These are phyloP conservation scores for Scolopax bukidnonensis DNA, from an alignment of 2,797 vertebrate species.

Conservation along the genomic window DNA sequence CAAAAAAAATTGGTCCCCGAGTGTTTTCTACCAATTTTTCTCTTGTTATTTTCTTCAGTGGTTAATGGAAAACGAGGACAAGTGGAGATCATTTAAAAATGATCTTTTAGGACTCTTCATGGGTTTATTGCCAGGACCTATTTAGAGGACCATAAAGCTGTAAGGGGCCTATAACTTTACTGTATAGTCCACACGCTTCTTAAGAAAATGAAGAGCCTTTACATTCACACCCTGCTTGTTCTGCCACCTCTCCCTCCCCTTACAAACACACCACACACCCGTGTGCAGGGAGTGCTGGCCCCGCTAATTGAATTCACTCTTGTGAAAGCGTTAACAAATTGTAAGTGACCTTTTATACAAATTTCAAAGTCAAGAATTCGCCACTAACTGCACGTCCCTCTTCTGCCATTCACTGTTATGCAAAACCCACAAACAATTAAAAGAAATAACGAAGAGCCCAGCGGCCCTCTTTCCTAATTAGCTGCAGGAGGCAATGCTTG, in stretches of 20 bases:
- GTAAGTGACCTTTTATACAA: slow-evolving; percentile 68
- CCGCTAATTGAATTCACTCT: slow-evolving; percentile 74
- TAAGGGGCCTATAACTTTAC: background rate
- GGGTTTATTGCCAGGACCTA: slow-evolving; percentile 33
- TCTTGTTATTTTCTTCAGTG: slow-evolving; percentile 36
- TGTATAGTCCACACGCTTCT: background rate
- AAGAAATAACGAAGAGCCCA: slow-evolving; percentile 72
- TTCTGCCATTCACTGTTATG: slow-evolving; percentile 67
- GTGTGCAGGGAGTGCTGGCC: background rate
- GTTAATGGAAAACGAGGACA: slow-evolving; percentile 55
- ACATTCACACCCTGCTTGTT: background rate
- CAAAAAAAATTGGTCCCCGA: slow-evolving; percentile 42
- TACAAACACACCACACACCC: background rate
- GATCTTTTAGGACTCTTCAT: slow-evolving; percentile 29
- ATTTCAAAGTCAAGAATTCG: slow-evolving; percentile 62
- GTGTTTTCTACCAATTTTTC: background rate
- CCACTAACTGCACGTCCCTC: slow-evolving; percentile 35
- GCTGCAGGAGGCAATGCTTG: slow-evolving; percentile 65
- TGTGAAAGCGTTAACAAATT: slow-evolving; percentile 69
- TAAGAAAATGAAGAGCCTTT: background rate
- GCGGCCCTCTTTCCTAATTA: slow-evolving; percentile 76
- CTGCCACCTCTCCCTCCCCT: background rate
- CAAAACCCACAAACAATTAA: slow-evolving; percentile 79
- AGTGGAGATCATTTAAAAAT: slow-evolving; percentile 65
- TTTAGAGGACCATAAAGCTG: slow-evolving; percentile 37